phyloP scores from a whole-genome alignment of 2,797 vertebrate genomes.

The Nyctalus aviator region DNA sequence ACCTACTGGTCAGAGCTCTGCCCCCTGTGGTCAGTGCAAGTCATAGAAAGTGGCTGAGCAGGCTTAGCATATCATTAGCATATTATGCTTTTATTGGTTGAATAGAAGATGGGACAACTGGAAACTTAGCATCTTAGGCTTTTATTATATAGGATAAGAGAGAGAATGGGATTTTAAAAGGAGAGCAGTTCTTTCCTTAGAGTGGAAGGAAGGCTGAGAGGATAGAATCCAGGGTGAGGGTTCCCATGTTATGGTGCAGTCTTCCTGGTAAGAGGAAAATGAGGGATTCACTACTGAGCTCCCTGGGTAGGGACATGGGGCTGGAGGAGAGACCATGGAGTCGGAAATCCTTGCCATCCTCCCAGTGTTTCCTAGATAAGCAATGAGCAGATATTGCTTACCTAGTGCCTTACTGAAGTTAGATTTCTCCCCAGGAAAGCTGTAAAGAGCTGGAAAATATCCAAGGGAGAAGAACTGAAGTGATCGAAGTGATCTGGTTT shows the following conservation, averaged over 20 bases:
- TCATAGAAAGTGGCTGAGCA: too few relatives aligned
- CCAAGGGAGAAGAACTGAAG: conserved; percentile 17
- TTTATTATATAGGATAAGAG: not conserved
- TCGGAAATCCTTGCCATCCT: not conserved
- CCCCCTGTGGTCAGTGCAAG: too few relatives aligned
- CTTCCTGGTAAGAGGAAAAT: not conserved
- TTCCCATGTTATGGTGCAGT: not conserved
- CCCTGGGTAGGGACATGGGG: not conserved
- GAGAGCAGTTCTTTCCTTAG: not conserved
- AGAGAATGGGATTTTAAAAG: not conserved
- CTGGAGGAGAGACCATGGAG: not conserved
- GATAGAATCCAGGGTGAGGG: not conserved
- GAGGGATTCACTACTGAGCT: not conserved
- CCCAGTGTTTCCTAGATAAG: not conserved
- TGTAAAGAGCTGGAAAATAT: not conserved
- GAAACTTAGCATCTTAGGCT: too few relatives aligned
- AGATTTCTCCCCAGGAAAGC: conserved; percentile 18
- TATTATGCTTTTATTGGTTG: too few relatives aligned
- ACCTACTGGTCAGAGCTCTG: too few relatives aligned
- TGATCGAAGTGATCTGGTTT: conserved; percentile 46
- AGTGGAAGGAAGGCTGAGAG: not conserved
- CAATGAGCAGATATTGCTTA: not conserved
- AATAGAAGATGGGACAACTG: too few relatives aligned
- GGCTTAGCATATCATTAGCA: too few relatives aligned
- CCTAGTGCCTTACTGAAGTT: not conserved